phyloP scores from a whole-genome alignment of 2,888 invertebrate species.

The Metallyticus violacea region DNA sequence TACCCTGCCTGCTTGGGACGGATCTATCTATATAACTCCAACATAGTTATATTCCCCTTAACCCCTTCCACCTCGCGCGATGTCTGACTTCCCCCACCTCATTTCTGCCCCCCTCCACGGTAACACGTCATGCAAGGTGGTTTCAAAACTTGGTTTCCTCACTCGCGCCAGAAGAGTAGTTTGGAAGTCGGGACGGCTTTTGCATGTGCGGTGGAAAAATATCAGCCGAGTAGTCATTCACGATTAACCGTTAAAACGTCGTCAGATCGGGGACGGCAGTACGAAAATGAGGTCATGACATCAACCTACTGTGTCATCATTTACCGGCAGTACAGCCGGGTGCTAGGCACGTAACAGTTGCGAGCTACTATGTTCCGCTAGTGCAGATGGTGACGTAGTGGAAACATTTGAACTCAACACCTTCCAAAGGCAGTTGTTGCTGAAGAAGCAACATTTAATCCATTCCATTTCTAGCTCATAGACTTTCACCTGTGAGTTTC shows the following conservation, averaged over 20 bases:
- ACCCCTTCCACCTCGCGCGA: neutral
- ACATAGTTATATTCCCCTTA: slow-evolving; percentile 19
- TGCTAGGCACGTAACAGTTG: neutral
- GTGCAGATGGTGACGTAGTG: neutral
- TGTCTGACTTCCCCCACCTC: neutral
- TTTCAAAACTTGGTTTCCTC: slow-evolving; percentile 16
- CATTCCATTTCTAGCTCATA: neutral
- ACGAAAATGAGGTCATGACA: neutral
- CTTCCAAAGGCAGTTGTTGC: too few relatives aligned
- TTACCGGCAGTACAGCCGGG: neutral
- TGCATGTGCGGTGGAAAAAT: slow-evolving; percentile 11
- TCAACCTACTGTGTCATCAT: neutral
- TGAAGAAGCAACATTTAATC: neutral
- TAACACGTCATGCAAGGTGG: slow-evolving; percentile 28
- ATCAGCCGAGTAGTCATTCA: neutral
- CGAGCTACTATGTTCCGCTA: too few relatives aligned
- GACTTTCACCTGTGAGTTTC: too few relatives aligned
- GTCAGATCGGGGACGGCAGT: neutral
- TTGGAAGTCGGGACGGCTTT: neutral
- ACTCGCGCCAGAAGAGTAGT: neutral
- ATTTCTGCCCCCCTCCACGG: slow-evolving; percentile 4
- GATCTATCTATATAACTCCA: neutral
- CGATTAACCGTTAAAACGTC: neutral
- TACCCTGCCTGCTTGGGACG: neutral
- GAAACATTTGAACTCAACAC: too few relatives aligned